phyloP scores from a whole-genome alignment of 2,888 invertebrate species.

The Tetramorium bicarinatum region DNA sequence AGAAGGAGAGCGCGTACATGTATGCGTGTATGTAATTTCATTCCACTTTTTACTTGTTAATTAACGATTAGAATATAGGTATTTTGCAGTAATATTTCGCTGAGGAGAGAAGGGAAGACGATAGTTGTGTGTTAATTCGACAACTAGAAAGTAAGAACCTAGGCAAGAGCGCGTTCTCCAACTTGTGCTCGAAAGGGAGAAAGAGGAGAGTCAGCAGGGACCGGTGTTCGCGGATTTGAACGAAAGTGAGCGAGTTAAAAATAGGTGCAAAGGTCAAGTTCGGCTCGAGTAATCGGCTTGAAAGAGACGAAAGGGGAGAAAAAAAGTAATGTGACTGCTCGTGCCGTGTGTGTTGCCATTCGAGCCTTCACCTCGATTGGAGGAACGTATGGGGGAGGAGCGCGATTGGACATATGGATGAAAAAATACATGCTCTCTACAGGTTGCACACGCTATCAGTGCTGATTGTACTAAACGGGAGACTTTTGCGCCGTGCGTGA shows the following conservation, averaged over 20 bases:
- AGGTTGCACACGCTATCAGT: constrained; percentile 57
- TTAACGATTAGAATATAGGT: constrained; percentile 16
- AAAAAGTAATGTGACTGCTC: background rate
- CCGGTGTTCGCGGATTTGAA: background rate
- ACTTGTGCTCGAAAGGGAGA: background rate
- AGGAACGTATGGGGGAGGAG: constrained; percentile 10
- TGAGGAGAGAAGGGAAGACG: background rate
- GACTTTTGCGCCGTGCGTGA: constrained; percentile 50
- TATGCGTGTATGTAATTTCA: constrained; percentile 17
- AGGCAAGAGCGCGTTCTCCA: background rate
- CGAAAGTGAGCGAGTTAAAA: constrained; percentile 44
- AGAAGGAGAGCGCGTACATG: background rate
- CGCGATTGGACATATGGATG: constrained; percentile 27
- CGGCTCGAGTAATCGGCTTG: constrained; percentile 39
- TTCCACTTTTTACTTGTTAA: background rate
- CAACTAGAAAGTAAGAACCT: background rate
- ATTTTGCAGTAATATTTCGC: background rate
- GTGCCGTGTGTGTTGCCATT: background rate
- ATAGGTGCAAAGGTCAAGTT: constrained; percentile 69
- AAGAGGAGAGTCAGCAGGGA: background rate
- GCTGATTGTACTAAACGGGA: constrained; percentile 19
- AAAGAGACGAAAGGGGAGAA: background rate
- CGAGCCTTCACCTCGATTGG: background rate
- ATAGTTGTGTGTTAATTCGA: background rate
- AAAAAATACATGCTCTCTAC: constrained; percentile 41